A percentile compares a stretch with the other conserved stretches of the same genome.
Evolutionary conservation across 2,888 invertebrate species (phyloP).

Genomic region (Oxytorus armatus): DNA sequence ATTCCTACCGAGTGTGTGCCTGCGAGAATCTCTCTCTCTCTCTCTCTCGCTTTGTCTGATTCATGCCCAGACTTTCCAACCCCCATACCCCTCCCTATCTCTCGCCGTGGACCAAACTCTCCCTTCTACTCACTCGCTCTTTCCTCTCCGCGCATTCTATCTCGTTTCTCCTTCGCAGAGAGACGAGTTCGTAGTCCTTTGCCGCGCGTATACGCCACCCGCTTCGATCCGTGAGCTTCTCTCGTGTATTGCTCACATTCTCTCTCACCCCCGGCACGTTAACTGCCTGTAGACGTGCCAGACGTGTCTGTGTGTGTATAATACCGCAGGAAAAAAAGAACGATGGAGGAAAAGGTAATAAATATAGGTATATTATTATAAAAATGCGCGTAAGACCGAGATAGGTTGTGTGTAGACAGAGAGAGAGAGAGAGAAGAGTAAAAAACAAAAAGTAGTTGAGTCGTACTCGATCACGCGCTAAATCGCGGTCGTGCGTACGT

Average conservation of each 20-base stretch:
- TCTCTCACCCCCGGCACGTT: constrained; percentile 7
- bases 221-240: constrained; percentile 40
- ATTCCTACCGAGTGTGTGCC: constrained; percentile 42
- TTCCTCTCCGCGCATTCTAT: constrained; percentile 38
- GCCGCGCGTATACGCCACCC: constrained; percentile 23
- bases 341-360: constrained; percentile 16
- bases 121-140: constrained; percentile 19
- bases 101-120: constrained; percentile 41
- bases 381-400: constrained; percentile 46
- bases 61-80: constrained; percentile 23
- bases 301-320: constrained; percentile 50
- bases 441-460: constrained; percentile 15
- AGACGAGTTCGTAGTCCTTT: constrained; percentile 47
- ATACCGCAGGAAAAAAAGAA: constrained; percentile 19
- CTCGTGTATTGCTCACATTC: constrained; percentile 34
- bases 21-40: constrained; percentile 45
- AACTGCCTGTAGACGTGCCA: constrained; percentile 58
- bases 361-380: constrained; percentile 7
- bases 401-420: constrained; percentile 1
- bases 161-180: constrained; percentile 46
- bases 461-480: constrained; percentile 60
- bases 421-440: constrained; percentile 7
- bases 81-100: constrained; percentile 33
- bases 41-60: constrained; percentile 49
- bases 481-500: constrained; percentile 23